These are phyloP conservation scores for Mastacembelus armatus DNA, from an alignment of 2,797 vertebrate species.

Conservation along the genomic window DNA sequence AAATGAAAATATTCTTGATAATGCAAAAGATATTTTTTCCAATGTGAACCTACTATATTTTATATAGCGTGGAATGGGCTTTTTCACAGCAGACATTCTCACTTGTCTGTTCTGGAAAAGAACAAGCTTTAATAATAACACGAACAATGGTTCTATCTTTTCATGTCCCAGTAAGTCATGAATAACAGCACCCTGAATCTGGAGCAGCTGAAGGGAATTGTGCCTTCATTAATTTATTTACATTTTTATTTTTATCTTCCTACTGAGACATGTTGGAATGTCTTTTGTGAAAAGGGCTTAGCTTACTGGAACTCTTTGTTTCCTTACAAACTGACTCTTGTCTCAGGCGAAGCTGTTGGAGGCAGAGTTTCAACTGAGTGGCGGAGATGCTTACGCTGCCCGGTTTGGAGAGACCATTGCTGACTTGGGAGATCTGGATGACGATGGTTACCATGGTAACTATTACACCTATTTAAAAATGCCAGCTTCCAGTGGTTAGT, in stretches of 20 bases:
- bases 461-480: not conserved
- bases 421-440: slow-evolving; percentile 94
- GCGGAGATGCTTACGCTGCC: slow-evolving; percentile 89
- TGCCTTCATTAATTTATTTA: not conserved
- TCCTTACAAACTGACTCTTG: slow-evolving; percentile 7
- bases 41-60: too few relatives aligned
- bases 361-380: slow-evolving; percentile 83
- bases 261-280: too few relatives aligned
- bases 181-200: too few relatives aligned
- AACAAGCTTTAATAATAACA: too few relatives aligned
- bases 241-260: not conserved
- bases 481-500: too few relatives aligned
- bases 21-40: too few relatives aligned
- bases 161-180: too few relatives aligned
- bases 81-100: too few relatives aligned
- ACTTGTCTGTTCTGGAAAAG: too few relatives aligned
- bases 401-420: slow-evolving; percentile 93
- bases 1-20: too few relatives aligned
- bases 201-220: not conserved
- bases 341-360: slow-evolving; percentile 86
- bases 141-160: too few relatives aligned
- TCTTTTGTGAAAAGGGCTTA: slow-evolving; percentile 1
- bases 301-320: not conserved
- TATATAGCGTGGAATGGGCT: too few relatives aligned
- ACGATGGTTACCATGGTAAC: slow-evolving; percentile 93